These are phyloP conservation scores for Onychostoma macrolepis DNA, from an alignment of 2,113 vertebrate species.

Conservation along the genomic window DNA sequence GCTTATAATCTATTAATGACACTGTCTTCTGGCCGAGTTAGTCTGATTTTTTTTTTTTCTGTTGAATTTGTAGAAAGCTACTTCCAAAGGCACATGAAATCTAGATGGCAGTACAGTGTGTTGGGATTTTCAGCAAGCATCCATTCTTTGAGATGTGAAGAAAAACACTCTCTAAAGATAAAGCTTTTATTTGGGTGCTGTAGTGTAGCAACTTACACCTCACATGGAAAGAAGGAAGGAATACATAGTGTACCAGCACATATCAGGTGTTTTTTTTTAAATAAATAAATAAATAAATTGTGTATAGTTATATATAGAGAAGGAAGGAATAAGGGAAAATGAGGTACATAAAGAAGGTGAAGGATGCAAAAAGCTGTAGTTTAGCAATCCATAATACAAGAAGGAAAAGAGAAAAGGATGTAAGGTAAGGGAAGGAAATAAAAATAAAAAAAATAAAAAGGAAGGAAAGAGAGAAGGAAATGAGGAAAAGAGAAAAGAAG, in stretches of 20 bases:
- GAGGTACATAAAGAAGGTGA: not conserved
- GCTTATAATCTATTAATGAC: slow-evolving; percentile 12
- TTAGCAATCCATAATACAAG: not conserved
- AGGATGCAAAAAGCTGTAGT: not conserved
- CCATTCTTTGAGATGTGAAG: not conserved
- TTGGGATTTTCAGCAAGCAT: not conserved
- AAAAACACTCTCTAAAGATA: slow-evolving; percentile 2
- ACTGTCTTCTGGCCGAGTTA: not conserved
- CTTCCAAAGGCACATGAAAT: not conserved
- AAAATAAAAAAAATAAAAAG: not conserved
- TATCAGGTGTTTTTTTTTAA: not conserved
- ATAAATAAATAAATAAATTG: not conserved
- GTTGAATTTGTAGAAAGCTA: not conserved
- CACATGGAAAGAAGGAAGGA: not conserved
- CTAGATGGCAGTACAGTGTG: not conserved
- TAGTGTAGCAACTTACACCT: not conserved
- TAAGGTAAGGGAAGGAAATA: not conserved
- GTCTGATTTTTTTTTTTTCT: not conserved
- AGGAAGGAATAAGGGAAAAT: not conserved
- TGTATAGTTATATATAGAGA: not conserved
- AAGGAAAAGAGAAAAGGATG: too few relatives aligned
- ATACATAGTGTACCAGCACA: not conserved
- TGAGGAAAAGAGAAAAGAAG: not conserved
- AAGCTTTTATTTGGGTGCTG: not conserved
- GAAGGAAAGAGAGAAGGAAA: not conserved